Percentiles rank a stretch among this genome's conserved stretches.
phyloP scores from a whole-genome alignment of 2,797 vertebrate species.

The Babyrousa celebensis region DNA sequence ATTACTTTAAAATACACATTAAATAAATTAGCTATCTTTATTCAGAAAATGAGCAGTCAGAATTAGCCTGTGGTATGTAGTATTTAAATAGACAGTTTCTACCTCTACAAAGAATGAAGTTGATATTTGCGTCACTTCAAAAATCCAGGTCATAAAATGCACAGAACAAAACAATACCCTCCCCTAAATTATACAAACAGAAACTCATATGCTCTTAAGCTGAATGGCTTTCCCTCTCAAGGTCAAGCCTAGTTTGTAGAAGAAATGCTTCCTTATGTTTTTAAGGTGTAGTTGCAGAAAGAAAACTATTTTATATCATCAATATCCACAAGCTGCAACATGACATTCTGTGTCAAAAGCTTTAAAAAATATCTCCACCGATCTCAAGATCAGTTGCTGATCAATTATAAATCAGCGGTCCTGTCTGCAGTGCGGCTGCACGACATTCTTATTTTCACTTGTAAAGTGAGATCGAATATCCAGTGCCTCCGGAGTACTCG shows the following conservation, averaged over 20 bases:
- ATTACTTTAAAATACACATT: slow-evolving; percentile 53
- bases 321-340: not conserved
- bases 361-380: not conserved
- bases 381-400: not conserved
- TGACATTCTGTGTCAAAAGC: not conserved
- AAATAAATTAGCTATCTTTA: slow-evolving; percentile 47
- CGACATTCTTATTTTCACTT: not conserved
- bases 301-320: not conserved
- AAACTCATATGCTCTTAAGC: slow-evolving; percentile 2
- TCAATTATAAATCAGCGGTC: accelerated
- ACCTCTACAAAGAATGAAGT: slow-evolving; percentile 55
- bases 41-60: slow-evolving; percentile 54
- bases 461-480: not conserved
- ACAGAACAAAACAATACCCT: not conserved
- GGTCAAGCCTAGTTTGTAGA: not conserved
- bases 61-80: slow-evolving; percentile 32
- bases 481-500: not conserved
- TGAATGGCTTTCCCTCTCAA: not conserved
- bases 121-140: slow-evolving; percentile 46
- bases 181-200: slow-evolving; percentile 48
- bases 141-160: slow-evolving; percentile 31
- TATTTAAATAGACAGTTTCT: slow-evolving; percentile 58
- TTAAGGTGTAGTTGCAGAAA: slow-evolving; percentile 43
- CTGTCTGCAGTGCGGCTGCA: accelerated
- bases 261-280: not conserved